These are phyloP conservation scores for Temnopleurus reevesii DNA, from an alignment of 53 echinoderm and acorn worm species.

Conservation along the genomic window DNA sequence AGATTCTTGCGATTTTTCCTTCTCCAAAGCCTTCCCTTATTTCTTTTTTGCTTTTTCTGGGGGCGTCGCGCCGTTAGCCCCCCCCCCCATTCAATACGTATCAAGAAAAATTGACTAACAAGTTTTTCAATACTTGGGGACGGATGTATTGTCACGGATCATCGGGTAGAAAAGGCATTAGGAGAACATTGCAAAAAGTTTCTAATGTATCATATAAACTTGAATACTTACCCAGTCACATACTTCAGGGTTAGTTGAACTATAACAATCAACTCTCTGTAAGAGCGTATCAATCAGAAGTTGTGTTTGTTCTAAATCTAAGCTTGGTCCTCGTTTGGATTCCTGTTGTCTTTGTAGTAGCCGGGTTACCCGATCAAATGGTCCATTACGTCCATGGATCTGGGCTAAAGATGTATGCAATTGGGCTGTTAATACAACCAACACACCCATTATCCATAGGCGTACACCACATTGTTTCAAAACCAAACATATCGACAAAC, in stretches of 20 bases:
- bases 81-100: too few relatives aligned
- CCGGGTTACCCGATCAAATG: slow-evolving; percentile 33
- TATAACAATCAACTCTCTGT: slow-evolving; percentile 48
- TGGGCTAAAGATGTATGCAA: neutral
- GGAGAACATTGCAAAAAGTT: too few relatives aligned
- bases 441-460: neutral
- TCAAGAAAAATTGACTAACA: too few relatives aligned
- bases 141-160: too few relatives aligned
- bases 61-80: too few relatives aligned
- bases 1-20: too few relatives aligned
- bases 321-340: slow-evolving; percentile 7
- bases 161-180: too few relatives aligned
- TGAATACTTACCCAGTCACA: slow-evolving; percentile 60
- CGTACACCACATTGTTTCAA: neutral
- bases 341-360: slow-evolving; percentile 37
- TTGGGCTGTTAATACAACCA: neutral
- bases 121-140: too few relatives aligned
- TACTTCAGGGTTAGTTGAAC: slow-evolving; percentile 46
- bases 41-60: too few relatives aligned
- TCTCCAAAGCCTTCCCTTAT: too few relatives aligned
- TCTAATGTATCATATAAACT: too few relatives aligned
- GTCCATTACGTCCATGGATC: slow-evolving; percentile 58
- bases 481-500: neutral
- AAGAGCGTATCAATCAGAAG: slow-evolving; percentile 39
- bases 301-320: slow-evolving; percentile 27